Percentiles rank a stretch among this genome's conserved stretches.
phyloP scores from a whole-genome alignment of 1,140 invertebrate species.

The Nasonia longicornis region DNA sequence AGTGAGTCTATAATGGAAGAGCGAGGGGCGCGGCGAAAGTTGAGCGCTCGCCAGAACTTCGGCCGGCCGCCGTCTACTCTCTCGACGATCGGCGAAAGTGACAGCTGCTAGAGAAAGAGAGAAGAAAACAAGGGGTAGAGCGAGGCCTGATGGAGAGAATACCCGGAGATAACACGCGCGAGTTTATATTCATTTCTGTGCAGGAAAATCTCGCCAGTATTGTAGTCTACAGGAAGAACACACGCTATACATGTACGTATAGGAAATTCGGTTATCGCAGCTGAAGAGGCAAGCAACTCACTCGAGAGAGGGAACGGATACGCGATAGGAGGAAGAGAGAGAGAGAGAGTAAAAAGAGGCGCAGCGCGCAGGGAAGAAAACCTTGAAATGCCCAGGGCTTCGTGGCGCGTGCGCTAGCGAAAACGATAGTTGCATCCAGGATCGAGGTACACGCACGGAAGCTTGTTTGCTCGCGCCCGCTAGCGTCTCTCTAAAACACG shows the following conservation, averaged over 20 bases:
- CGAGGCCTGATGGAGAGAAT: neutral
- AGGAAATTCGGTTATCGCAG: slow-evolving; percentile 1
- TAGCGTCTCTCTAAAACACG: neutral
- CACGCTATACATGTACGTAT: neutral
- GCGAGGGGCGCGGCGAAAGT: slow-evolving; percentile 49
- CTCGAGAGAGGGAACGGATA: neutral
- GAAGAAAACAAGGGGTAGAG: neutral
- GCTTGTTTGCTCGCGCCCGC: neutral
- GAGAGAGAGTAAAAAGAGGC: neutral
- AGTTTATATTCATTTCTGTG: neutral
- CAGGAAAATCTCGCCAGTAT: neutral
- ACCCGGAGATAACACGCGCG: neutral
- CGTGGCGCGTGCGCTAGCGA: neutral
- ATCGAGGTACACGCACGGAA: neutral
- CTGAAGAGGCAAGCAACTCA: neutral
- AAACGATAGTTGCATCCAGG: slow-evolving; percentile 9
- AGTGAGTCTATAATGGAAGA: slow-evolving; percentile 57
- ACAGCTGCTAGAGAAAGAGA: slow-evolving; percentile 20
- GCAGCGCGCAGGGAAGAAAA: neutral
- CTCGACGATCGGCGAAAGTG: slow-evolving; percentile 24
- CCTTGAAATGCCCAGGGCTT: slow-evolving; percentile 32
- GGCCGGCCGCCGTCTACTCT: neutral
- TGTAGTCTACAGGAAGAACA: neutral
- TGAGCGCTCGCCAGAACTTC: slow-evolving; percentile 50
- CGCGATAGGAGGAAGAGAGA: neutral